Evolutionary conservation across 2,113 vertebrate genomes (phyloP), one percentile per base, ranked within the genome.

Genomic region (Myotis brandtii): DNA sequence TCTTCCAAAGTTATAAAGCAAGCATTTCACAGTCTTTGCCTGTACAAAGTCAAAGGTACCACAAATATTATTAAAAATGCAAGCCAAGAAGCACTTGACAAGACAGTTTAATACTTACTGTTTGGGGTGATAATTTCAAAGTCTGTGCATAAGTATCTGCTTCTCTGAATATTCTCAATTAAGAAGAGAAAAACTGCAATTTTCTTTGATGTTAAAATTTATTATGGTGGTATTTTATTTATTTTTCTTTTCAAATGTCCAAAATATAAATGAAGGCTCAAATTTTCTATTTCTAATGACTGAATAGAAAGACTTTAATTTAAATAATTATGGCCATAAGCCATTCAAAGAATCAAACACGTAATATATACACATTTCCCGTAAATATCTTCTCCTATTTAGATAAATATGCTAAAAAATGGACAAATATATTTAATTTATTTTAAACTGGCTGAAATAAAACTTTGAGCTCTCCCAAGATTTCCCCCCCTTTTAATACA

Each of bases 121-220:
- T 89, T 97, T 98, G 89, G 93, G 96, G 17, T 40, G 91, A 86
- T 95, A 96, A 97, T 98, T 98, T 97, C 79, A 96, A 97, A 98
- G 62, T 43, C 75, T 81, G 43, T 96, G 90, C 34, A 89, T 92
- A 95, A 98, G 81, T 85, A 96, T 90, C 62, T 96, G 59, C 25
- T 97, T 93, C 73, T 89, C 64, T 43, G 21, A 86, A 91, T 83
- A 94, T 66, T 96, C 77, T 86, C 81, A 96, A 50, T 94, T 67
- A 96, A 75, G 67, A 81, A 69, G 9, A 94, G 17, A 85, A 89
- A 96, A 95, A 46, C 52, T 82, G 6, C 37, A 94, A 86, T 94
- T 91, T 93, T 76, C 46, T 84, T 92, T 40, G 64, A 80, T 73
- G 46, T 81, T 84, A 89, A 20, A 79, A 81, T 87, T 54, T 75